phyloP scores from a whole-genome alignment of 2,888 invertebrate species.

The Incurvaria masculella region DNA sequence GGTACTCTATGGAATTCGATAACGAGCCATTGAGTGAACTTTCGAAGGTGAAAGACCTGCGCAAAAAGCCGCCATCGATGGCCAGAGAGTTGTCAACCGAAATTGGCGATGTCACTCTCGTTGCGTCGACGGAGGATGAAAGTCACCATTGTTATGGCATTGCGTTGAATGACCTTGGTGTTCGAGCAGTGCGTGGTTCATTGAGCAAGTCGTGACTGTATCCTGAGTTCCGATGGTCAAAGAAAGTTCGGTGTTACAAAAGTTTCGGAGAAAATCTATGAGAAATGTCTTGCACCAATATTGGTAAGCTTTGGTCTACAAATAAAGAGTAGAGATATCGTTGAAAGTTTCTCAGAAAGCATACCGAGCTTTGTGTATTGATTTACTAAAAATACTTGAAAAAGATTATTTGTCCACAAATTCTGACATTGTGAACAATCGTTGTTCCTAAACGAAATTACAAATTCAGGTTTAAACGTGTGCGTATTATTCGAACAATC shows the following conservation, averaged over 20 bases:
- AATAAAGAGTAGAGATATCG: no score
- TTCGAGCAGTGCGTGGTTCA: neutral
- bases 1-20: neutral
- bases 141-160: neutral
- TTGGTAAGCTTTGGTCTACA: no score
- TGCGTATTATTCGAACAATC: no score
- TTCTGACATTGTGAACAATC: no score
- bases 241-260: neutral
- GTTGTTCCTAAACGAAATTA: no score
- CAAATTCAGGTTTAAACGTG: no score
- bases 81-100: neutral
- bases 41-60: neutral
- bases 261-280: no score
- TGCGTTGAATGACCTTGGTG: neutral
- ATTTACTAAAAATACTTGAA: no score
- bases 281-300: no score
- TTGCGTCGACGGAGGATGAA: neutral
- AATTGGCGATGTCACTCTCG: neutral
- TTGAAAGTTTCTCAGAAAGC: no score
- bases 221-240: neutral
- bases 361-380: no score
- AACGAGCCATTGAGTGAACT: neutral
- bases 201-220: neutral
- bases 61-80: neutral
- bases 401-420: no score